Evolutionary conservation across 2,797 vertebrate species (phyloP).

Genomic region (Allobates femoralis): DNA sequence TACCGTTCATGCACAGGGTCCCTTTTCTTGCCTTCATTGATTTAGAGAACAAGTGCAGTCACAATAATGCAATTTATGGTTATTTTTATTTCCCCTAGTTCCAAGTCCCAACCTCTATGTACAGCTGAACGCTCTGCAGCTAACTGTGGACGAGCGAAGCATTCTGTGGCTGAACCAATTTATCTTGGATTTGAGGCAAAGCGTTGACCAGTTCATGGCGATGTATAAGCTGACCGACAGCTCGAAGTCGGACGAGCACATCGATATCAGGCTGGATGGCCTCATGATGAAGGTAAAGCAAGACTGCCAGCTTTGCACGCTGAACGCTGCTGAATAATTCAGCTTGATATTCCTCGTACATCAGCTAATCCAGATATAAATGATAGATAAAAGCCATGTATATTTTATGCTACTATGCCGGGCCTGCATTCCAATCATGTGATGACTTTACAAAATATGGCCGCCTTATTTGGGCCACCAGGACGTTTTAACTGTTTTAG

Average conservation of each 20-base stretch:
- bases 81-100: constrained; percentile 76
- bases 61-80: neutral
- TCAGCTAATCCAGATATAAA: constrained; percentile 39
- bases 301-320: neutral
- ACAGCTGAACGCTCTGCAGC: constrained; percentile 95
- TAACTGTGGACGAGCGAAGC: constrained; percentile 93
- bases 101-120: constrained; percentile 94
- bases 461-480: neutral
- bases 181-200: constrained; percentile 92
- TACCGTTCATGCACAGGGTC: too few species aligned
- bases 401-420: constrained; percentile 16
- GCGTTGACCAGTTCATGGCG: constrained; percentile 96
- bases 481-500: neutral
- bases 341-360: constrained; percentile 10
- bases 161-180: constrained; percentile 98
- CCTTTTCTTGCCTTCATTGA: too few species aligned
- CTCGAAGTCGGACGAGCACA: constrained; percentile 95
- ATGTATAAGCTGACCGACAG: constrained; percentile 95
- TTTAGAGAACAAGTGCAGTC: neutral
- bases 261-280: constrained; percentile 93
- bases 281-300: constrained; percentile 95
- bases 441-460: neutral
- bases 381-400: constrained; percentile 35
- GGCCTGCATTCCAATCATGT: neutral
- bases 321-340: constrained; percentile 35